Conservation (phyloP, 1,140 invertebrate genomes). For the Apocrypta bakeri region DNA sequence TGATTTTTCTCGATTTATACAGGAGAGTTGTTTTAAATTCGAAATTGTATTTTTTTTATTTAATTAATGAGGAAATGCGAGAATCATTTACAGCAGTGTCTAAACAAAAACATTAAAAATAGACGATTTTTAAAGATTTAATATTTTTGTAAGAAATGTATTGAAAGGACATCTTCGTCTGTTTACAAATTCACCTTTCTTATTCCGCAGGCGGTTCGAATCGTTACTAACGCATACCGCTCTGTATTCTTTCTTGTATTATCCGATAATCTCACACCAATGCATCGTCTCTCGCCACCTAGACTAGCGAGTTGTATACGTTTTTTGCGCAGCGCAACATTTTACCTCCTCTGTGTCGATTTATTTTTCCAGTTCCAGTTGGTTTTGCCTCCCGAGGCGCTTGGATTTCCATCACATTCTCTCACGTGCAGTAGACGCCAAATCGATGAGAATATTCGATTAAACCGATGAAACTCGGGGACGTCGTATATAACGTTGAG, state of each 20-base stretch:
- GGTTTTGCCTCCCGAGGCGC: not conserved
- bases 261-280: not conserved
- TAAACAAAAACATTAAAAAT: no score
- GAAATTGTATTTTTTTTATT: no score
- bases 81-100: no score
- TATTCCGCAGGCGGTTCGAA: not conserved
- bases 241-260: not conserved
- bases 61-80: no score
- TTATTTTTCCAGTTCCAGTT: not conserved
- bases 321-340: not conserved
- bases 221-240: no score
- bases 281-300: not conserved
- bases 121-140: no score
- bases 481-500: not conserved
- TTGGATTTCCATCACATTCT: constrained; percentile 4
- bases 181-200: not conserved
- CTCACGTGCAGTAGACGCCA: not conserved
- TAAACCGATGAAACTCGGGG: not conserved
- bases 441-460: not conserved
- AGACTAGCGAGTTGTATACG: not conserved
- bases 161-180: not conserved
- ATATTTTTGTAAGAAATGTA: not conserved
- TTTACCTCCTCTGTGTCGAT: not conserved
- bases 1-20: no score
- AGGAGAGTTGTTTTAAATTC: no score